Evolutionary conservation across 1,140 invertebrate species (phyloP).

Genomic region (Nixonia krombeini): DNA sequence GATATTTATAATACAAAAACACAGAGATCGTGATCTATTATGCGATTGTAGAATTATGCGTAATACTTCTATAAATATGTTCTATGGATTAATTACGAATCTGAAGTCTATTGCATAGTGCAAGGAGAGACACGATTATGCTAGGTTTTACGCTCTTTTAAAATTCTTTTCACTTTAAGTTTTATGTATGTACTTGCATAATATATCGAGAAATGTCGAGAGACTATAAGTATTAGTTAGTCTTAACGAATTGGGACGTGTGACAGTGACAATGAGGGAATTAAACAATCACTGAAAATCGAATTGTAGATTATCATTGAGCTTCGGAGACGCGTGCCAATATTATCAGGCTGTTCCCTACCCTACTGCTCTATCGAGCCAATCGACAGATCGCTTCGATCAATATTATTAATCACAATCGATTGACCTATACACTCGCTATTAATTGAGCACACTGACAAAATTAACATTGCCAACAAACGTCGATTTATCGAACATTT

Average conservation of each 20-base stretch:
- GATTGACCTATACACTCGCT: too few relatives aligned
- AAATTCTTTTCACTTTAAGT: slow-evolving; percentile 3
- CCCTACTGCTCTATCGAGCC: too few relatives aligned
- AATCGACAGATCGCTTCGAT: too few relatives aligned
- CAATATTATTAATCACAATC: too few relatives aligned
- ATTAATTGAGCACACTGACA: too few relatives aligned
- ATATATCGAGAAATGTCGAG: slow-evolving; percentile 1
- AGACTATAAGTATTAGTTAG: background rate
- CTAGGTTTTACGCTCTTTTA: slow-evolving; percentile 57
- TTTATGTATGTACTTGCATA: background rate
- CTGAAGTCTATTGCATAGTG: slow-evolving; percentile 69
- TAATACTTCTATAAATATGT: slow-evolving; percentile 50
- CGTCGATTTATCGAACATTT: too few relatives aligned
- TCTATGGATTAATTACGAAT: slow-evolving; percentile 62
- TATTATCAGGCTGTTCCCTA: background rate
- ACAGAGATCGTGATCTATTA: slow-evolving; percentile 68
- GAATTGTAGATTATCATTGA: background rate
- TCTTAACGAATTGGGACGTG: background rate
- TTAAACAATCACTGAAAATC: background rate
- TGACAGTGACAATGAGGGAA: background rate
- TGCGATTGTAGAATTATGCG: slow-evolving; percentile 60
- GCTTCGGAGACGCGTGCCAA: background rate
- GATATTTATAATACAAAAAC: slow-evolving; percentile 60
- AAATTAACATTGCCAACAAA: too few relatives aligned
- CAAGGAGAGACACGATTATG: slow-evolving; percentile 68